These are phyloP conservation scores for Popillia japonica DNA, from an alignment of 1,140 invertebrate species.

Conservation along the genomic window DNA sequence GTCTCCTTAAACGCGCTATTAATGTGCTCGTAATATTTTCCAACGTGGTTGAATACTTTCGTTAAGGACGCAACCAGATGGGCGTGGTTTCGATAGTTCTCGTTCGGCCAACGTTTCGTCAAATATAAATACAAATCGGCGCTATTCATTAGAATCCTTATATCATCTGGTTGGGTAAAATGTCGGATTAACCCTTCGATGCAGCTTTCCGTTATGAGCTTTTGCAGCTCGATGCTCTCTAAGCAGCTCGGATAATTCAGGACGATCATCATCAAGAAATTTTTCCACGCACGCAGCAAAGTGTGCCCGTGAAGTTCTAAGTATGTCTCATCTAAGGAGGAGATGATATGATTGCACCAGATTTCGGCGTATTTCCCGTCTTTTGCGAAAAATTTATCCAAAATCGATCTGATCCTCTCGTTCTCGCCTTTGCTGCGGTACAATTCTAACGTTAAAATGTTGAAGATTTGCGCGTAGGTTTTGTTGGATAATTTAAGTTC, in stretches of 20 bases:
- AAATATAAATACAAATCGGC: slow-evolving; percentile 33
- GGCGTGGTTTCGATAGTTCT: not conserved
- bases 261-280: slow-evolving; percentile 29
- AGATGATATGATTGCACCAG: slow-evolving; percentile 14
- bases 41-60: slow-evolving; percentile 16
- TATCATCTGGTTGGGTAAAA: slow-evolving; percentile 11
- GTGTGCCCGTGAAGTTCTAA: not conserved
- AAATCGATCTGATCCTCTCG: not conserved
- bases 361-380: not conserved
- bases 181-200: slow-evolving; percentile 24
- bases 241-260: not conserved
- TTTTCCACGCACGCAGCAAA: slow-evolving; percentile 35
- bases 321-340: not conserved
- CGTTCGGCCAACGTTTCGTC: slow-evolving; percentile 9
- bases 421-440: slow-evolving; percentile 18
- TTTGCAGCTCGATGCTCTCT: not conserved
- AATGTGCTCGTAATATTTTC: slow-evolving; percentile 1
- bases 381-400: slow-evolving; percentile 16
- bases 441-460: slow-evolving; percentile 39
- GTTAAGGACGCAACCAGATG: not conserved
- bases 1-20: not conserved
- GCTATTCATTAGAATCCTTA: slow-evolving; percentile 5
- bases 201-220: slow-evolving; percentile 14
- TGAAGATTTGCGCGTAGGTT: slow-evolving; percentile 25
- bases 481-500: not conserved